Percentiles rank a stretch among this genome's conserved stretches.
These are phyloP conservation scores for Leptinotarsa haldemani DNA, from an alignment of 2,888 invertebrate genomes.

Conservation along the genomic window DNA sequence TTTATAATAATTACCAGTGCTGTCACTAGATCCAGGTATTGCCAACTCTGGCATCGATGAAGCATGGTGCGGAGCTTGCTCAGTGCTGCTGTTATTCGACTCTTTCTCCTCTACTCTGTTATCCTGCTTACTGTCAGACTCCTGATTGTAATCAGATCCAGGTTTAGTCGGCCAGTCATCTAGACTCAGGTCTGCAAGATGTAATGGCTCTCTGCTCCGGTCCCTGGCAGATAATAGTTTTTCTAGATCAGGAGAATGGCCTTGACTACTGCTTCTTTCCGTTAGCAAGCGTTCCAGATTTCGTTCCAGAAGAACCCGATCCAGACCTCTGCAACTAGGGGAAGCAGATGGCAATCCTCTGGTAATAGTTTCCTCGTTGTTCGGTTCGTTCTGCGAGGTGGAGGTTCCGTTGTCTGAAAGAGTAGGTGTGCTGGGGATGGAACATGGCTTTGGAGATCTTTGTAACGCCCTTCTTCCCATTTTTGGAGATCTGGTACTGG, in stretches of 20 bases:
- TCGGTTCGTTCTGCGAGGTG: constrained; percentile 33
- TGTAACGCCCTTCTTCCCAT: constrained; percentile 69
- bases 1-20: constrained; percentile 43
- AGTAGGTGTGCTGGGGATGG: constrained; percentile 64
- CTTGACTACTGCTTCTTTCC: constrained; percentile 63
- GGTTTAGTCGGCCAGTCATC: constrained; percentile 69
- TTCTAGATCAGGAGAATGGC: constrained; percentile 63
- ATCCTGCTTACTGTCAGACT: constrained; percentile 51
- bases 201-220: constrained; percentile 71
- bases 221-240: constrained; percentile 70
- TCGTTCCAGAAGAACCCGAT: constrained; percentile 76
- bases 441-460: constrained; percentile 65
- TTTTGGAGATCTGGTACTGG: constrained; percentile 70
- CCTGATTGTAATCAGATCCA: constrained; percentile 26
- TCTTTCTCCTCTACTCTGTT: constrained; percentile 54
- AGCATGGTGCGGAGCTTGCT: constrained; percentile 65
- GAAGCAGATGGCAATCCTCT: constrained; percentile 49
- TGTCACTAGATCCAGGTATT: constrained; percentile 58
- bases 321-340: constrained; percentile 69
- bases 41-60: constrained; percentile 75
- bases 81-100: constrained; percentile 45
- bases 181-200: constrained; percentile 70
- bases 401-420: constrained; percentile 57
- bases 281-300: constrained; percentile 74
- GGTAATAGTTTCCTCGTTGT: constrained; percentile 45